Evolutionary conservation across 1,140 invertebrate genomes (phyloP), one percentile per base, ranked within the genome.

Genomic region (Drosophila biarmipes): DNA sequence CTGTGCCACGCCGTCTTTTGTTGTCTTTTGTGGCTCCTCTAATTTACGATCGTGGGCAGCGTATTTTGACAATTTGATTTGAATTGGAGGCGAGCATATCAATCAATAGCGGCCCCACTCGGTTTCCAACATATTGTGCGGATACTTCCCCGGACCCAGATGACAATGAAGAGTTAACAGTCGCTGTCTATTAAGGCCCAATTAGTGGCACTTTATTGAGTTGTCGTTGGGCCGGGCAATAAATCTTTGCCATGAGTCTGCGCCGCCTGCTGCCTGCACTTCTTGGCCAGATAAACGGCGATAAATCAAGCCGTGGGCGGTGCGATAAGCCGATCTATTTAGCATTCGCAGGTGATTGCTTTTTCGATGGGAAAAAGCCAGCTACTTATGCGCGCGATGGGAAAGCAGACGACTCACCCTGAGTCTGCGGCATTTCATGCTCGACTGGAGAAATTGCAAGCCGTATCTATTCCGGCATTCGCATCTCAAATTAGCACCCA

Each of bases 31-130:
- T 38, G 59, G 59, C n/a, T n/a, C 15, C 19, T 14, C 73, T 75
- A 78, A 87, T 87, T 87, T 86, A 86, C 81, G 66, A 66, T 67
- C 59, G 64, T 79, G 54, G 61, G 46, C 54, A 56, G 55, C 48
- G 24, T 87, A 79, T 86, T 87, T 86, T 87, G 82, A 86, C 84
- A 87, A 86, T 86, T 79, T 87, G 85, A 86, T 86, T 75, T 81
- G 52, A 66, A 43, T 54, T 49, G 61, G 52, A 74, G 53, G 48
- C 61, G 55, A 52, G 64, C 55, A 72, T 72, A 86, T 86, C 84
- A 75, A 89, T 86, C 82, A 86, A 63, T 69, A 35, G 51, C 11
- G 35, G 42, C 43, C 24, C 19, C 27, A 12, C 46, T 49, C n/a
- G 8, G 45, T 46, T 31, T 2, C 29, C 34, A 37, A 46, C 38